phyloP scores from a whole-genome alignment of 2,113 vertebrate species.

The Grallaria varia region DNA sequence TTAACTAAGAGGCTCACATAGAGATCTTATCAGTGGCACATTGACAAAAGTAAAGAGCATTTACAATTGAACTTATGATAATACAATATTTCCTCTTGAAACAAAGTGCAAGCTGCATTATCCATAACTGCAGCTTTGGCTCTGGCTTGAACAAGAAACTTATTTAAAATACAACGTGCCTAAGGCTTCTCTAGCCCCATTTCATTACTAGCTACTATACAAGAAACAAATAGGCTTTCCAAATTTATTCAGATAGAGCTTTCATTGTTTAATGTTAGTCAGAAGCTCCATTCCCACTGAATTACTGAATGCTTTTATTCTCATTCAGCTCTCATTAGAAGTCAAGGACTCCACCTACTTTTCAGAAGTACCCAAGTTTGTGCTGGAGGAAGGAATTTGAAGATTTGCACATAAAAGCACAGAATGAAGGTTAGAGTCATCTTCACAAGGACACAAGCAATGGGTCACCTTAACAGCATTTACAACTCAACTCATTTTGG shows the following conservation, averaged over 20 bases:
- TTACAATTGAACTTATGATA: conserved; percentile 55
- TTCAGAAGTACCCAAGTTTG: background rate
- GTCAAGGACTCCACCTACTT: background rate
- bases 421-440: background rate
- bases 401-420: background rate
- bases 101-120: conserved; percentile 20
- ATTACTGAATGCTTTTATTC: background rate
- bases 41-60: conserved; percentile 23
- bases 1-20: background rate
- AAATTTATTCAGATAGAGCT: background rate
- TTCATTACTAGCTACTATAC: background rate
- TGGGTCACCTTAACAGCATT: background rate
- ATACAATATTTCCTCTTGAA: conserved; percentile 37
- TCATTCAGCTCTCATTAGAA: background rate
- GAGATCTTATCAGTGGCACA: background rate
- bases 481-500: background rate
- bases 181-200: background rate
- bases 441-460: background rate
- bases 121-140: conserved; percentile 11
- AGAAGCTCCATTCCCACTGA: background rate
- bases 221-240: conserved; percentile 22
- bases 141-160: conserved; percentile 2
- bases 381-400: background rate
- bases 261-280: background rate
- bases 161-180: conserved; percentile 29